A percentile compares a stretch with the other conserved stretches of the same genome.
Conservation (phyloP, 2,113 vertebrate species). For the Xenus cinereus region DNA sequence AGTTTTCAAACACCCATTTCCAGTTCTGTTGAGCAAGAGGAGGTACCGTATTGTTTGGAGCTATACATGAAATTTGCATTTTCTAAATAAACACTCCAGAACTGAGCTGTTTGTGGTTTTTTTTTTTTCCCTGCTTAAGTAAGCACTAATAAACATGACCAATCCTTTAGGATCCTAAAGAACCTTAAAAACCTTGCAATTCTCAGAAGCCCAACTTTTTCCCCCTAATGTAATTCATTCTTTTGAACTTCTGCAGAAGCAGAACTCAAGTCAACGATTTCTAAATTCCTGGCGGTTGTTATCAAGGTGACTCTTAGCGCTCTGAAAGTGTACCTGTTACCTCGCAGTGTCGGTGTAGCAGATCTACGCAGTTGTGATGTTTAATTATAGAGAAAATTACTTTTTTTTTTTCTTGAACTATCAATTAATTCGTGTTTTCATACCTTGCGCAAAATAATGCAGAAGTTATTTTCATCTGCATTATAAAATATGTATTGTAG, state of each 20-base stretch:
- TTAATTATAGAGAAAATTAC: constrained; percentile 13
- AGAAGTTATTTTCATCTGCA: neutral
- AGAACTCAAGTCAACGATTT: constrained; percentile 12
- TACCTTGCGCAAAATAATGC: neutral
- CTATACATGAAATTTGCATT: constrained; percentile 31
- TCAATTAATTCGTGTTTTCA: neutral
- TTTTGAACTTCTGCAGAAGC: constrained; percentile 47
- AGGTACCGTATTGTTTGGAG: neutral
- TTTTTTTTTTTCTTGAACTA: neutral
- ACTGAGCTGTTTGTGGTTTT: neutral
- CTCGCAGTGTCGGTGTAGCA: neutral
- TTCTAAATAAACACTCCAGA: constrained; percentile 5
- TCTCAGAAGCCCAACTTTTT: neutral
- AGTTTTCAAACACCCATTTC: constrained; percentile 48
- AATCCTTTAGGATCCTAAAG: constrained; percentile 24
- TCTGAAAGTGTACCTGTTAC: neutral
- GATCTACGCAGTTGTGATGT: neutral
- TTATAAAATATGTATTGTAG: constrained; percentile 25
- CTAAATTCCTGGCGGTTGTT: constrained; percentile 26
- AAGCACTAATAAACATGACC: constrained; percentile 29
- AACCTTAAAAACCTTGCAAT: constrained; percentile 18
- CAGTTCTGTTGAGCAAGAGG: constrained; percentile 8
- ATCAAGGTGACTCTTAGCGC: neutral
- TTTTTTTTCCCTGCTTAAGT: neutral
- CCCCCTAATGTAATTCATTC: neutral